Percentiles rank a stretch among this genome's conserved stretches.
Evolutionary conservation across 1,140 invertebrate genomes (phyloP).

Genomic region (Bradysia coprophila): DNA sequence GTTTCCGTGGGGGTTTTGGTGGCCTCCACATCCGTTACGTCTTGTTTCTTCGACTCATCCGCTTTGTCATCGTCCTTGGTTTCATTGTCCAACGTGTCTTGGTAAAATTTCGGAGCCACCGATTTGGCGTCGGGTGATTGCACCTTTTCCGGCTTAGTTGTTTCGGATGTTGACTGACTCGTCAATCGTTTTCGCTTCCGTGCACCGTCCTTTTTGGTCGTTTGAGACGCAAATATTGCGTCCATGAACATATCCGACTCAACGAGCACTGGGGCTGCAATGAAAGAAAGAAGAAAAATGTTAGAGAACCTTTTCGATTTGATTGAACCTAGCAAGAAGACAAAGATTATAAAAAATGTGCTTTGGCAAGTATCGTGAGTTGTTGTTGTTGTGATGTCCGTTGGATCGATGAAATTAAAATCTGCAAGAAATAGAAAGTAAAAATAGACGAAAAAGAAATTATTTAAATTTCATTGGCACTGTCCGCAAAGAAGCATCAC

Average conservation of each 20-base stretch:
- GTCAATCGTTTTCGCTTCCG: slow-evolving; percentile 55
- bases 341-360: no score
- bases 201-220: slow-evolving; percentile 51
- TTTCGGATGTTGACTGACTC: slow-evolving; percentile 37
- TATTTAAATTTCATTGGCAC: no score
- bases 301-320: no score
- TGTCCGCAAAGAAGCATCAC: no score
- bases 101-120: slow-evolving; percentile 66
- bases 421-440: no score
- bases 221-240: slow-evolving; percentile 52
- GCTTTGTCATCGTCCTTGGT: slow-evolving; percentile 18
- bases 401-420: no score
- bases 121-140: slow-evolving; percentile 30
- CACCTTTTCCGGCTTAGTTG: slow-evolving; percentile 29
- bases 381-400: no score
- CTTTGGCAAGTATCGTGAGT: no score
- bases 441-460: no score
- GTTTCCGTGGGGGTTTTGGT: slow-evolving; percentile 3
- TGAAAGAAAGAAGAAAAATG: slow-evolving; percentile 14
- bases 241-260: slow-evolving; percentile 89
- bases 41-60: slow-evolving; percentile 11
- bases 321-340: no score
- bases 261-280: slow-evolving; percentile 54
- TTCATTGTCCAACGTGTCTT: slow-evolving; percentile 68
- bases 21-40: slow-evolving; percentile 6